phyloP scores from a whole-genome alignment of 2,888 invertebrate genomes.

The Liopterus haemorrhoidalis region DNA sequence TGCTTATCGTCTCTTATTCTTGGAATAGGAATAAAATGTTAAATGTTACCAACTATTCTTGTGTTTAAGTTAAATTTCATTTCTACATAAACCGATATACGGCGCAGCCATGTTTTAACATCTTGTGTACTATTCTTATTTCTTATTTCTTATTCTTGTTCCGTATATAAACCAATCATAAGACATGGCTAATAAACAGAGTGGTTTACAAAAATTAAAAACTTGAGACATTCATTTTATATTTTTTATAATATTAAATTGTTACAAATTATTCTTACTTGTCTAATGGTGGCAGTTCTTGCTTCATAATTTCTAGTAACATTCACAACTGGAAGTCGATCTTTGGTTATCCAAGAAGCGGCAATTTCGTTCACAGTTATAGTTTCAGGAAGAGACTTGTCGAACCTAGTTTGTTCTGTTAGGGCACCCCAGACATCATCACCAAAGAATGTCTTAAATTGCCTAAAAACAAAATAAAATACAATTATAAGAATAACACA shows the following conservation, averaged over 20 bases:
- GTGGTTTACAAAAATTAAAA: too few species aligned
- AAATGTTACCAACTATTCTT: too few species aligned
- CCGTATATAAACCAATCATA: too few species aligned
- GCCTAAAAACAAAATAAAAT: constrained; percentile 43
- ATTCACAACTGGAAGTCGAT: constrained; percentile 69
- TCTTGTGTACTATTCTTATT: too few species aligned
- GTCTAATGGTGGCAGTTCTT: constrained; percentile 56
- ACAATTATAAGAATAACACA: constrained; percentile 3
- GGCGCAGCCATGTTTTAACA: too few species aligned
- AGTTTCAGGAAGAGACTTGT: constrained; percentile 51
- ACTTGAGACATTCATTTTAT: too few species aligned
- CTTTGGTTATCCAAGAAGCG: constrained; percentile 75
- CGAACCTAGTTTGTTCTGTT: constrained; percentile 59
- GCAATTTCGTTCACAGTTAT: constrained; percentile 66
- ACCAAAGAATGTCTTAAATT: constrained; percentile 68
- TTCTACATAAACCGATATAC: too few species aligned
- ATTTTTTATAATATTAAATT: constrained; percentile 1
- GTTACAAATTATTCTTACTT: constrained; percentile 47
- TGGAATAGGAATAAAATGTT: too few species aligned
- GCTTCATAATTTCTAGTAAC: constrained; percentile 62
- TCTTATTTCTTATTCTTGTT: too few species aligned
- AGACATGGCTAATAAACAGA: too few species aligned
- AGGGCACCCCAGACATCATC: constrained; percentile 75
- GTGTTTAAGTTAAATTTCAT: too few species aligned
- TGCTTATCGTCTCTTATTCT: too few species aligned